phyloP scores from a whole-genome alignment of 2,797 vertebrate species.

The Microctenopoma lineatum region DNA sequence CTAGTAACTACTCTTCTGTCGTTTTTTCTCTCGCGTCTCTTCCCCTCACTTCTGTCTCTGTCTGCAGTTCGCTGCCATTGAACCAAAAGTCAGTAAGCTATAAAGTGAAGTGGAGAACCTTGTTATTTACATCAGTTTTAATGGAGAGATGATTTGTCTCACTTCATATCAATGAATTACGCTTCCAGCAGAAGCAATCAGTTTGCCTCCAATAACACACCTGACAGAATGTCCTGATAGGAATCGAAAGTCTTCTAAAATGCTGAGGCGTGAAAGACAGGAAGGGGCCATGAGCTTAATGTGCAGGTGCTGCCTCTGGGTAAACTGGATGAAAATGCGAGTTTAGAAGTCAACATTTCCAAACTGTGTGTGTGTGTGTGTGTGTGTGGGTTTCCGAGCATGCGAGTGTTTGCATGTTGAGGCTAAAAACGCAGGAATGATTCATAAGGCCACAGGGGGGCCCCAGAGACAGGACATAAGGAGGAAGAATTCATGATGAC shows the following conservation, averaged over 20 bases:
- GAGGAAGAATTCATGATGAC: slow-evolving; percentile 38
- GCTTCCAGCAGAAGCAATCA: slow-evolving; percentile 50
- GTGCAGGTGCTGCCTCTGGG: slow-evolving; percentile 24
- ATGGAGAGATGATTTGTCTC: slow-evolving; percentile 61
- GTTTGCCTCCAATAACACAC: slow-evolving; percentile 56
- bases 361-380: slow-evolving; percentile 10
- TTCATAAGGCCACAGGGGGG: slow-evolving; percentile 82
- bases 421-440: slow-evolving; percentile 58
- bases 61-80: slow-evolving; percentile 23
- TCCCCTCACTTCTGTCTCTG: neutral
- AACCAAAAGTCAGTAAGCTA: slow-evolving; percentile 77
- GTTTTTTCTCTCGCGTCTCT: neutral
- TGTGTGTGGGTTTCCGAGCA: slow-evolving; percentile 2
- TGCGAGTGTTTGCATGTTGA: slow-evolving; percentile 30
- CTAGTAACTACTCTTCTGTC: slow-evolving; percentile 3
- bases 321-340: slow-evolving; percentile 36
- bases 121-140: slow-evolving; percentile 78
- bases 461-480: slow-evolving; percentile 78
- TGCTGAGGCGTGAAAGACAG: slow-evolving; percentile 44
- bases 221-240: slow-evolving; percentile 61
- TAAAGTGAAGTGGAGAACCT: slow-evolving; percentile 68
- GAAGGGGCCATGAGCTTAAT: slow-evolving; percentile 36
- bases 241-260: slow-evolving; percentile 57
- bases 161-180: slow-evolving; percentile 42
- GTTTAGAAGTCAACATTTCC: slow-evolving; percentile 32